These are phyloP conservation scores for Hyaena hyaena DNA, from an alignment of 2,113 vertebrate genomes.

Conservation along the genomic window DNA sequence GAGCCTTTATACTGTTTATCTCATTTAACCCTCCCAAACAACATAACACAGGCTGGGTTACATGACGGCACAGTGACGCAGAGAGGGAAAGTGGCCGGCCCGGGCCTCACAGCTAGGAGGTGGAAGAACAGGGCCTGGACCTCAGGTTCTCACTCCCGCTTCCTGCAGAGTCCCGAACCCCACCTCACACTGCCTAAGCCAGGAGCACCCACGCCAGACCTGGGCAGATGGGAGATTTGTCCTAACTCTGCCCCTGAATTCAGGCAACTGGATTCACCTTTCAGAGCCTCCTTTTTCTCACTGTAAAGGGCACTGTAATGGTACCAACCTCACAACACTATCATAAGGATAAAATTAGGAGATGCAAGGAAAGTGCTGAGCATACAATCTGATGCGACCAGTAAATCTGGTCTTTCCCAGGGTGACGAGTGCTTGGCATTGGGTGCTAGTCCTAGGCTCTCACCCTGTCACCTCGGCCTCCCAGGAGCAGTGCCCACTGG, in stretches of 20 bases:
- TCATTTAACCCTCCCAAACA: not conserved
- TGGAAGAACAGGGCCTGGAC: not conserved
- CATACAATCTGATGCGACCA: not conserved
- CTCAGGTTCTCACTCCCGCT: not conserved
- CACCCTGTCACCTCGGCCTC: not conserved
- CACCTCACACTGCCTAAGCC: not conserved
- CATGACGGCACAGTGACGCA: not conserved
- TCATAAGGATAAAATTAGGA: not conserved
- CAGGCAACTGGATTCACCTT: not conserved
- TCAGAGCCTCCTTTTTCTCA: conserved; percentile 17
- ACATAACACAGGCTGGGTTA: not conserved
- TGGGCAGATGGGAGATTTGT: not conserved
- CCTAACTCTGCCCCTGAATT: not conserved
- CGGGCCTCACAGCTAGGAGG: not conserved
- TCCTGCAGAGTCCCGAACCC: not conserved
- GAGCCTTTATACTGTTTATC: no score
- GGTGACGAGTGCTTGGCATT: not conserved
- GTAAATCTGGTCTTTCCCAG: not conserved
- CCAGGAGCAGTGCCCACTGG: not conserved
- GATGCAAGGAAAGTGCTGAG: not conserved
- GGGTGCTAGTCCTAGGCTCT: not conserved
- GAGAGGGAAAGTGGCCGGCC: not conserved
- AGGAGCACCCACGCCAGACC: not conserved
- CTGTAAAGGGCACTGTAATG: not conserved
- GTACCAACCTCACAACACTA: not conserved